These are phyloP conservation scores for Progne subis DNA, from an alignment of 2,113 vertebrate species.

Conservation along the genomic window DNA sequence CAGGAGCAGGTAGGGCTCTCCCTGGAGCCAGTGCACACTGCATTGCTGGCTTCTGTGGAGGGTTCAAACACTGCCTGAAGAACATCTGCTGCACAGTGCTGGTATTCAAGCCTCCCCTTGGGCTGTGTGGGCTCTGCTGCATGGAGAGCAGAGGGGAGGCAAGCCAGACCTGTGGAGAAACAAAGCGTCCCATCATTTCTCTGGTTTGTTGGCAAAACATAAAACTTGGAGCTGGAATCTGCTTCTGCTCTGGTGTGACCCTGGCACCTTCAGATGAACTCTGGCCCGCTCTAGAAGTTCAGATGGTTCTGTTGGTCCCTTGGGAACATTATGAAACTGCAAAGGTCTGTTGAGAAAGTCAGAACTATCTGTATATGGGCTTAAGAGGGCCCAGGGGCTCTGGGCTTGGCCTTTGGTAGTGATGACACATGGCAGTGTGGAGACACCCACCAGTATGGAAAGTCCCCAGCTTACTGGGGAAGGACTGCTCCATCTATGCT, in stretches of 20 bases:
- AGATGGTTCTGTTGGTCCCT: not conserved
- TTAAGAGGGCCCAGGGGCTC: not conserved
- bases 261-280: not conserved
- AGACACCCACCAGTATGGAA: not conserved
- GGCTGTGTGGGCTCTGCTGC: not conserved
- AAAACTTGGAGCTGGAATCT: not conserved
- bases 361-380: not conserved
- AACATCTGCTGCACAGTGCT: not conserved
- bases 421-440: fast-evolving
- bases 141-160: not conserved
- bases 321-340: not conserved
- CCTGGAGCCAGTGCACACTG: not conserved
- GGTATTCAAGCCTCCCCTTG: not conserved
- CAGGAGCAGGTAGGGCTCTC: not conserved
- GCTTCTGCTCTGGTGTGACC: not conserved
- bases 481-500: not conserved
- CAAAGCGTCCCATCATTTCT: not conserved
- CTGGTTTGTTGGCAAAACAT: not conserved
- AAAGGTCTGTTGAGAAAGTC: not conserved
- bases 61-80: not conserved
- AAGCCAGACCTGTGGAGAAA: not conserved
- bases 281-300: not conserved
- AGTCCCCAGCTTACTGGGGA: not conserved
- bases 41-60: not conserved
- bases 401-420: not conserved